Percentiles rank a stretch among this genome's conserved stretches.
These are phyloP conservation scores for Anolis sagrei DNA, from an alignment of 2,113 vertebrate species.

Conservation along the genomic window DNA sequence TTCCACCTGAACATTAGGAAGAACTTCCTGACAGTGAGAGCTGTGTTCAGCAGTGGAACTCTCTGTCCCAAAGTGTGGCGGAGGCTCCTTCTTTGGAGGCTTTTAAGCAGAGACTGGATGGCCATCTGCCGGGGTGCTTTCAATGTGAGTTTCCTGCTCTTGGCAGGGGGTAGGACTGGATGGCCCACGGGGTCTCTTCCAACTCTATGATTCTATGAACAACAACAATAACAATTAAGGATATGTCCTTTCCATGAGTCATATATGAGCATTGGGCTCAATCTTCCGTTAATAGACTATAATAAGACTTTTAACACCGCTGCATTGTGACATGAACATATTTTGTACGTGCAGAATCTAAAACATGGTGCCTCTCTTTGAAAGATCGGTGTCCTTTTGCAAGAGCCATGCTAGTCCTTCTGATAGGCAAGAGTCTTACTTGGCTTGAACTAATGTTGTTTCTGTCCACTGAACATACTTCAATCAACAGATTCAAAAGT, in stretches of 20 bases:
- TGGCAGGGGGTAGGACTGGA: too few relatives aligned
- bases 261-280: constrained; percentile 64
- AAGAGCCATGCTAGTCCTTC: constrained; percentile 74
- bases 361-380: constrained; percentile 86
- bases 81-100: too few relatives aligned
- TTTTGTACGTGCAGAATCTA: constrained; percentile 82
- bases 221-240: constrained; percentile 43
- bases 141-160: too few relatives aligned
- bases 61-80: too few relatives aligned
- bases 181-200: too few relatives aligned
- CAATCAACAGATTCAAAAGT: constrained; percentile 69
- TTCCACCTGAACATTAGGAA: too few relatives aligned
- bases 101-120: too few relatives aligned
- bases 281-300: constrained; percentile 78
- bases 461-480: constrained; percentile 70
- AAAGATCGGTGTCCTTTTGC: constrained; percentile 76
- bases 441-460: constrained; percentile 65
- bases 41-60: too few relatives aligned
- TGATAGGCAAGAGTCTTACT: constrained; percentile 65
- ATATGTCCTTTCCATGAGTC: constrained; percentile 71
- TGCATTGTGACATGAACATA: constrained; percentile 83
- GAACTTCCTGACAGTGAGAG: too few relatives aligned
- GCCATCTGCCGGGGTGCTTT: too few relatives aligned
- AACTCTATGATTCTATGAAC: too few relatives aligned
- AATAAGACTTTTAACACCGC: constrained; percentile 79